A percentile compares a stretch with the other conserved stretches of the same genome.
Evolutionary conservation across 2,888 invertebrate genomes (phyloP).

Genomic region (Diaperis boleti): DNA sequence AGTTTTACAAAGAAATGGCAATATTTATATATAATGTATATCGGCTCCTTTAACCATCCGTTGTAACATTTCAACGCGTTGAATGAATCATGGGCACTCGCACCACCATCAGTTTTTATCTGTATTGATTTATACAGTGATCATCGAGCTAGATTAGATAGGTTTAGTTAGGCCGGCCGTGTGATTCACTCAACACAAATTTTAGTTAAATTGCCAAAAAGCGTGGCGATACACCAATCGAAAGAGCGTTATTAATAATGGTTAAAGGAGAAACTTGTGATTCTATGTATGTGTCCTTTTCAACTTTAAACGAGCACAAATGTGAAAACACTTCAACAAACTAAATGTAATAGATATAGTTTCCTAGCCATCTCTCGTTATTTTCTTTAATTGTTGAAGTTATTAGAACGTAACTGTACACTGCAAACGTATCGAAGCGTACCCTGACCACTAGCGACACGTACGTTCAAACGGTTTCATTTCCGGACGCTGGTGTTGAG

Average conservation of each 20-base stretch:
- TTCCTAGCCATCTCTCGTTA: constrained; percentile 33
- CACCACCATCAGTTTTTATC: constrained; percentile 18
- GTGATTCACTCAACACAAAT: constrained; percentile 23
- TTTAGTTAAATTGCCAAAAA: constrained; percentile 10
- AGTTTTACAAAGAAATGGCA: constrained; percentile 60
- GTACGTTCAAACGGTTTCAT: constrained; percentile 7
- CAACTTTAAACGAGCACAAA: constrained; percentile 47
- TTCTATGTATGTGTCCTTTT: constrained; percentile 53
- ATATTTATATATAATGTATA: constrained; percentile 61
- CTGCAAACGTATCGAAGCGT: constrained; percentile 35
- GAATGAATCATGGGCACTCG: constrained; percentile 13
- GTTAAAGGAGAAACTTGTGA: constrained; percentile 50
- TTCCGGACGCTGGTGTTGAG: constrained; percentile 50
- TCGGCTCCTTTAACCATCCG: constrained; percentile 38
- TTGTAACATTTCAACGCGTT: neutral
- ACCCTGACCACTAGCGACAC: constrained; percentile 40
- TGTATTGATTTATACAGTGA: constrained; percentile 22
- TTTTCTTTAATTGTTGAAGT: constrained; percentile 40
- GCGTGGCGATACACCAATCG: constrained; percentile 14
- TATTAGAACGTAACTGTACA: constrained; percentile 37
- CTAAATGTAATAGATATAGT: constrained; percentile 40
- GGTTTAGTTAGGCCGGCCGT: constrained; percentile 5
- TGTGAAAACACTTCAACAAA: constrained; percentile 36
- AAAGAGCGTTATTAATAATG: constrained; percentile 36
- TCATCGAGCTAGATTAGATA: constrained; percentile 36